Base-by-base conservation (phyloP, 1,140 invertebrate genomes). In the Heterodera carotae region DNA sequence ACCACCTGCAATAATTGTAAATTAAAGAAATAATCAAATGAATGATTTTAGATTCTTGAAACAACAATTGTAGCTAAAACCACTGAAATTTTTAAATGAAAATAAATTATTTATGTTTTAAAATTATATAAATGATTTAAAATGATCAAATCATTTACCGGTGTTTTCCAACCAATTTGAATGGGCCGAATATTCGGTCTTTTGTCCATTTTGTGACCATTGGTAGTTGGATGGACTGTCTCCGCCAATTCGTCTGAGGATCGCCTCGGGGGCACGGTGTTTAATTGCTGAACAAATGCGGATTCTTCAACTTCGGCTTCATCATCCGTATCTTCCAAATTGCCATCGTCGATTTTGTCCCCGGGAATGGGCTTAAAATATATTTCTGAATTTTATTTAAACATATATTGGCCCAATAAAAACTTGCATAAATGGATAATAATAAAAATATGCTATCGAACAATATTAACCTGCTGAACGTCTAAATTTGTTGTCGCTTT, bases 181-280 rank as follows among this genome's bases (percentile, higher is more conserved):
- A 66, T 76, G 39, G 74, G 68, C 29, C 43, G 29, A 29, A 62
- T 76, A 27, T 72, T 31, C 18, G 36, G 22, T 29, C 18, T 62
- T 76, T 33, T 69, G 48, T 18, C 48, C 48, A 22, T n/a, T 56
- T 56, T 12, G 22, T 56, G 22, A 18, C 48, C 48, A 56, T 56
- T 56, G 18, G 5, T 56, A 12, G 48, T 56, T 56, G 48, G 12
- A 5, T 56, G 12, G 22, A 56, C 22, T 22, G 48, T 22, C 12
- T 56, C 48, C 5, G 48, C 48, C 12, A 56, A 56, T 56, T 56
- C 15, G 18, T 56, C 48, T 18, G 74, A 34, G 22, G 59, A 33
- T 22, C 64, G n/a, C 68, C 36, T 29, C n/a, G 74, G 48, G 3
- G 66, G 64, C 43, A 29, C 4, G 33, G 59, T 39, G 59, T 66